Conservation (phyloP, 1,140 invertebrate genomes). For the Dysdera silvatica region DNA sequence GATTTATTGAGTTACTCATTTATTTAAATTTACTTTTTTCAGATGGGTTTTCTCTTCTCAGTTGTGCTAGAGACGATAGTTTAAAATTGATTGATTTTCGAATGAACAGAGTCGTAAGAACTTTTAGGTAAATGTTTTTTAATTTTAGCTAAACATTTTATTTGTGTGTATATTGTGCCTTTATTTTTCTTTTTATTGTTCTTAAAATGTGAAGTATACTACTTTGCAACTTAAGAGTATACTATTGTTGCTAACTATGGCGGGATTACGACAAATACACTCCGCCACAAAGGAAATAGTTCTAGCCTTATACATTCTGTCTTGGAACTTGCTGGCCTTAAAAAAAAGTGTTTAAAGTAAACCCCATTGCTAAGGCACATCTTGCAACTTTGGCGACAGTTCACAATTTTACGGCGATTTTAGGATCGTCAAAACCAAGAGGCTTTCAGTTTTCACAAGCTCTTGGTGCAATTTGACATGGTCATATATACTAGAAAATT, state of each 20-base stretch:
- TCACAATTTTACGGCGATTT: too few relatives aligned
- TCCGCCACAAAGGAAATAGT: background rate
- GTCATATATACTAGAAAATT: too few relatives aligned
- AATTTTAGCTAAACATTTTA: background rate
- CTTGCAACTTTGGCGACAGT: too few relatives aligned
- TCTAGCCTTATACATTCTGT: background rate
- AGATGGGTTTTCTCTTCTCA: constrained; percentile 83
- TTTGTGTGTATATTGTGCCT: background rate
- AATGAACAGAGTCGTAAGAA: constrained; percentile 81
- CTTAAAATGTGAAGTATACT: background rate
- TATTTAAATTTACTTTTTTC: constrained; percentile 40
- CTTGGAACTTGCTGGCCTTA: too few relatives aligned
- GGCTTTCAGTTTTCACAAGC: too few relatives aligned
- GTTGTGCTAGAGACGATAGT: constrained; percentile 88
- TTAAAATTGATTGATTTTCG: constrained; percentile 87
- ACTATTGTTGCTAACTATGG: background rate
- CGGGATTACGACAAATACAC: background rate
- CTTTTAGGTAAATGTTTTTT: constrained; percentile 65
- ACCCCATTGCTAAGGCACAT: too few relatives aligned
- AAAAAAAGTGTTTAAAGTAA: too few relatives aligned
- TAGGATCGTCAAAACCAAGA: too few relatives aligned
- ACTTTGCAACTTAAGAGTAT: background rate
- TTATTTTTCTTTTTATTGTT: background rate
- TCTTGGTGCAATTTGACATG: too few relatives aligned
- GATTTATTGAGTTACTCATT: background rate